Percentiles rank a stretch among this genome's conserved stretches.
Evolutionary conservation across 2,113 vertebrate genomes (phyloP).

Genomic region (Aplodontia rufa): DNA sequence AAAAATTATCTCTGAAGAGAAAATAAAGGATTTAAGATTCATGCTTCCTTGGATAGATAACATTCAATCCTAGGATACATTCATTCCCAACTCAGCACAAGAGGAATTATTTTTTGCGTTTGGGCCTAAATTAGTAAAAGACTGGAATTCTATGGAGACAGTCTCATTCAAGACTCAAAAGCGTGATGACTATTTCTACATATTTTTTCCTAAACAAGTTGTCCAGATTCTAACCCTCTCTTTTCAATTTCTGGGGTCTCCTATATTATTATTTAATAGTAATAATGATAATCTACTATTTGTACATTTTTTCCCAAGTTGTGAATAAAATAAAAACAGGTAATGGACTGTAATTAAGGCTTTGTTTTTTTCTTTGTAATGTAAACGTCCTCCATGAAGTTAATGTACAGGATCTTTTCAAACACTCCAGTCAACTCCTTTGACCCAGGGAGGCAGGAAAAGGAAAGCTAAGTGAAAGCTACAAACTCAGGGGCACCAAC

Average conservation of each 20-base stretch:
- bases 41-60: not conserved
- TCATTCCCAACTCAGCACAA: not conserved
- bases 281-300: not conserved
- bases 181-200: not conserved
- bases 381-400: too few species aligned
- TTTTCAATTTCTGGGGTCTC: conserved; percentile 8
- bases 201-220: not conserved
- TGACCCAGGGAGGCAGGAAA: too few species aligned
- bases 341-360: too few species aligned
- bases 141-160: not conserved
- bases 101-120: not conserved
- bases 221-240: not conserved
- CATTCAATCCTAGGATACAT: not conserved
- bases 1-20: conserved; percentile 1
- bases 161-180: not conserved
- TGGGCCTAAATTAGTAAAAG: not conserved
- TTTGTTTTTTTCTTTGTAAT: too few species aligned
- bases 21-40: not conserved
- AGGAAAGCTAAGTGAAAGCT: too few species aligned
- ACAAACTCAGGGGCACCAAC: too few species aligned
- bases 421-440: too few species aligned
- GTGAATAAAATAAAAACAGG: too few species aligned
- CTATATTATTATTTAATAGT: not conserved
- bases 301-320: too few species aligned
- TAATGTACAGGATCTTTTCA: too few species aligned